A percentile compares a stretch with the other conserved stretches of the same genome.
These are phyloP conservation scores for Eurytoma californica DNA, from an alignment of 2,888 invertebrate genomes.

Conservation along the genomic window DNA sequence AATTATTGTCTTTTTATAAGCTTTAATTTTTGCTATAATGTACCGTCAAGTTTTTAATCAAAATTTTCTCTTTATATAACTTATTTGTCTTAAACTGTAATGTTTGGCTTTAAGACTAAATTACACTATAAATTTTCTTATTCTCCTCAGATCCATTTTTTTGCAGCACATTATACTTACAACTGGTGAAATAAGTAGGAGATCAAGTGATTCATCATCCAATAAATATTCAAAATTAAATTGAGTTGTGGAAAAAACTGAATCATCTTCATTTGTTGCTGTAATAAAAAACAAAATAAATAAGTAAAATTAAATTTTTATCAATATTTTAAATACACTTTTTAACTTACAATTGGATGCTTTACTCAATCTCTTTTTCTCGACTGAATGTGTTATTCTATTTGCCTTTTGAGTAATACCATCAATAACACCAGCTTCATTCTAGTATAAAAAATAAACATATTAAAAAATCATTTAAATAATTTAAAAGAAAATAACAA, in stretches of 20 bases:
- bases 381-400: constrained; percentile 65
- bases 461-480: not conserved
- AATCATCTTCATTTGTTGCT: constrained; percentile 60
- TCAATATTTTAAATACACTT: not conserved
- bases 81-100: constrained; percentile 63
- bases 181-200: constrained; percentile 63
- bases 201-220: constrained; percentile 66
- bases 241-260: constrained; percentile 62
- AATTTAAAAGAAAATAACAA: not conserved
- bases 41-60: constrained; percentile 64
- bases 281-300: constrained; percentile 22
- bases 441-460: constrained; percentile 34
- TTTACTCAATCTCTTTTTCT: constrained; percentile 63
- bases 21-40: constrained; percentile 67
- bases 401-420: constrained; percentile 66
- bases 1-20: constrained; percentile 65
- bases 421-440: constrained; percentile 59
- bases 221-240: constrained; percentile 66
- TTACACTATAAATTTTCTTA: constrained; percentile 17
- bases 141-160: not conserved
- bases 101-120: constrained; percentile 40
- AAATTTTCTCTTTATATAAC: constrained; percentile 59
- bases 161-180: constrained; percentile 7
- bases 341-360: constrained; percentile 63
- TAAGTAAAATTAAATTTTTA: not conserved